Evolutionary conservation across 2,888 invertebrate genomes (phyloP).

Genomic region (Agapostemon virescens): DNA sequence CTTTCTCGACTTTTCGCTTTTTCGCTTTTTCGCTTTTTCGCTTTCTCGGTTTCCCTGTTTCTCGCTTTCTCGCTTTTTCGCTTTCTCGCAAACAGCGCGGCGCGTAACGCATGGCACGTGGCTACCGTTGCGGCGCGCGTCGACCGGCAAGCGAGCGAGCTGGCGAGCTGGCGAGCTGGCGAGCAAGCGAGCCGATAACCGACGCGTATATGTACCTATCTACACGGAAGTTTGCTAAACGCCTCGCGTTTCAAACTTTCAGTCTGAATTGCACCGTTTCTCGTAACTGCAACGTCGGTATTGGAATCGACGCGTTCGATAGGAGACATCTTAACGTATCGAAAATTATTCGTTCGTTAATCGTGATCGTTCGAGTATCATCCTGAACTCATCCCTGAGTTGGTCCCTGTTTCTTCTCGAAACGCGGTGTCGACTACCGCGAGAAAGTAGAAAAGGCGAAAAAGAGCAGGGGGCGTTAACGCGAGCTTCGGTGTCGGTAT

Average conservation of each 20-base stretch:
- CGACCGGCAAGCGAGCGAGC: no score
- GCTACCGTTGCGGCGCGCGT: not conserved
- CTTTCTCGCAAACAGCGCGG: not conserved
- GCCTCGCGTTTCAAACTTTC: not conserved
- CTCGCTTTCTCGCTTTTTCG: not conserved
- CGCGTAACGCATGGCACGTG: not conserved
- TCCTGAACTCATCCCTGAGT: no score
- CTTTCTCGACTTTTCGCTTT: slow-evolving; percentile 19
- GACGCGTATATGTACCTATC: no score
- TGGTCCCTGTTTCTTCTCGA: no score
- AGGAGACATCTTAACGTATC: not conserved
- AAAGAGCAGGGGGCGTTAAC: not conserved
- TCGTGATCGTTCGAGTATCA: no score
- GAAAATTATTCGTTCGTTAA: not conserved
- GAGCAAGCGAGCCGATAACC: no score
- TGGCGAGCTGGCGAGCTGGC: no score
- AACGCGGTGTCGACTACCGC: not conserved
- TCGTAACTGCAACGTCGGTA: no score
- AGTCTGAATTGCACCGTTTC: not conserved
- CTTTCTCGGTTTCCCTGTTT: not conserved
- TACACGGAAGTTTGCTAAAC: not conserved
- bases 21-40: no score
- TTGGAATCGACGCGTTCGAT: no score
- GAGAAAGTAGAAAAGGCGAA: slow-evolving; percentile 7
- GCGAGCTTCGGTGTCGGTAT: slow-evolving; percentile 27